Percentiles rank a stretch among this genome's conserved stretches.
Conservation (phyloP, 2,888 invertebrate species). For the Zygaena filipendulae region DNA sequence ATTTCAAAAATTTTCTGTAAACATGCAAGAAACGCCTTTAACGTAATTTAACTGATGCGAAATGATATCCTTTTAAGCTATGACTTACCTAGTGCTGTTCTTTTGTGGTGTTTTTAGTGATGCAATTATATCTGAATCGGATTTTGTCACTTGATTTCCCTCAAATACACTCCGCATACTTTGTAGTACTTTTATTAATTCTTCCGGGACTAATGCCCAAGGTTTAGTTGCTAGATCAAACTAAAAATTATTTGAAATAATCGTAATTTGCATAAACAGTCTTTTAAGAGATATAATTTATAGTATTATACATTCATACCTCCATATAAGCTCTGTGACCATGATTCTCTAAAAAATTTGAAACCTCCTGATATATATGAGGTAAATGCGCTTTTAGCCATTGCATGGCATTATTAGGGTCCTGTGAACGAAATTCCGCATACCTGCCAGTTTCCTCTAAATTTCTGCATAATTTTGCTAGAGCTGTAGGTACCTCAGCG, state of each 20-base stretch:
- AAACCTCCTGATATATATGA: conserved; percentile 50
- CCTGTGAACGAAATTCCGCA: conserved; percentile 54
- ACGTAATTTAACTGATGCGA: too few relatives aligned
- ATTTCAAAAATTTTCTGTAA: conserved; percentile 69
- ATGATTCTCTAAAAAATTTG: conserved; percentile 72
- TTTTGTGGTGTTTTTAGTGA: conserved; percentile 60
- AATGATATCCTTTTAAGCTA: too few relatives aligned
- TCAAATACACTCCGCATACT: conserved; percentile 28
- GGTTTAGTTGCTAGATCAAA: conserved; percentile 74
- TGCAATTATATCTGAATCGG: conserved; percentile 52
- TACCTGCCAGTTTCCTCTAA: conserved; percentile 47
- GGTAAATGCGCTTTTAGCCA: conserved; percentile 70
- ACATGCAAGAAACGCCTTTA: conserved; percentile 1
- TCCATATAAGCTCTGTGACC: conserved; percentile 78
- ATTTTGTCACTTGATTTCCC: conserved; percentile 26
- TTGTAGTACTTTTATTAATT: conserved; percentile 73
- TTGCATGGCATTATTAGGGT: conserved; percentile 55
- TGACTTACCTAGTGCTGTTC: conserved; percentile 42
- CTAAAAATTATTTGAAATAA: conserved; percentile 43
- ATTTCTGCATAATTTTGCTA: conserved; percentile 48
- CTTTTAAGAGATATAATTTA: too few relatives aligned
- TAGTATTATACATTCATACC: conserved; percentile 52
- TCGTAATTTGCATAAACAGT: too few relatives aligned
- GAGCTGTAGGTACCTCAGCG: conserved; percentile 74
- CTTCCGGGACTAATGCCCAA: conserved; percentile 72